These are phyloP conservation scores for Goniozus legneri DNA, from an alignment of 1,140 invertebrate genomes.

Conservation along the genomic window DNA sequence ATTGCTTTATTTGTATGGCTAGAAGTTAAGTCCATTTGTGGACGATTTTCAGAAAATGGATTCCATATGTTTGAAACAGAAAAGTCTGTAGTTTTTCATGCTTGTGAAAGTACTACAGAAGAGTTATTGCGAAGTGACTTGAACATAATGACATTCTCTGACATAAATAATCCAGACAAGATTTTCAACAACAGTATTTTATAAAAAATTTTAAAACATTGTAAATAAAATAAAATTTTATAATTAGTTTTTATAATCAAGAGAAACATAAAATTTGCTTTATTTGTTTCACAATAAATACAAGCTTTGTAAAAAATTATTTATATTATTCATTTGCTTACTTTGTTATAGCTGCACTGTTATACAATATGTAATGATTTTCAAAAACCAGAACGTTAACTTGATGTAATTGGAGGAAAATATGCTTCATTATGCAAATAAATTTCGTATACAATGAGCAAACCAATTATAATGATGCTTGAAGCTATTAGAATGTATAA, in stretches of 20 bases:
- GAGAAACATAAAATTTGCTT: too few relatives aligned
- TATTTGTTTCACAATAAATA: too few relatives aligned
- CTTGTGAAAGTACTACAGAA: constrained; percentile 16
- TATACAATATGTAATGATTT: too few relatives aligned
- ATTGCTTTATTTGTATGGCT: constrained; percentile 67
- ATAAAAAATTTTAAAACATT: not conserved
- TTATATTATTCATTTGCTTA: too few relatives aligned
- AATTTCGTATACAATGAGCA: constrained; percentile 35
- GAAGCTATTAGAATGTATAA: constrained; percentile 21
- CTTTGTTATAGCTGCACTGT: too few relatives aligned
- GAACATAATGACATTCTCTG: constrained; percentile 31
- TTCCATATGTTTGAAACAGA: constrained; percentile 49
- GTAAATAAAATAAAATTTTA: too few relatives aligned
- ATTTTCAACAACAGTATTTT: not conserved
- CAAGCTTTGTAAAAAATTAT: too few relatives aligned
- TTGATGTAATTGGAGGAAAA: constrained; percentile 23
- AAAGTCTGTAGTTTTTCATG: constrained; percentile 30
- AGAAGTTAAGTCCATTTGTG: constrained; percentile 49
- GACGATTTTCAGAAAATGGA: constrained; percentile 66
- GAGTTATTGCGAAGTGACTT: constrained; percentile 24
- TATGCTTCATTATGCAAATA: constrained; percentile 39
- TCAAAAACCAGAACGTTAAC: constrained; percentile 15
- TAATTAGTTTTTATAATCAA: too few relatives aligned
- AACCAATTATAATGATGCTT: constrained; percentile 24
- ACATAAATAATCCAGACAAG: constrained; percentile 26